Evolutionary conservation across 2,113 vertebrate species (phyloP).

Genomic region (Acanthochromis polyacanthus): DNA sequence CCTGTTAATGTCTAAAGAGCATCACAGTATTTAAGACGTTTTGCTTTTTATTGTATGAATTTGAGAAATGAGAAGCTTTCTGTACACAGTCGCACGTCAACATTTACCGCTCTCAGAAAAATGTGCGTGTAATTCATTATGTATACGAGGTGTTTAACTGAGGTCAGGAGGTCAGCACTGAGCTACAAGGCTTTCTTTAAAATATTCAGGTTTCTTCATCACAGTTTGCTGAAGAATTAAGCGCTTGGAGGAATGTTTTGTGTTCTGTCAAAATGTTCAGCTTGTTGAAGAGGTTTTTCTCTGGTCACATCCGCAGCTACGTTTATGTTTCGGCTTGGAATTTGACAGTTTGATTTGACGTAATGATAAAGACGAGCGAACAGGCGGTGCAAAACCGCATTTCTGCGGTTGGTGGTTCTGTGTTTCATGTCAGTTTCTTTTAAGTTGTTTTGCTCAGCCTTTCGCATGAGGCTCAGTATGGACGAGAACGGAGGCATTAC

Average conservation of each 20-base stretch:
- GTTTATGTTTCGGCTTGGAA: neutral
- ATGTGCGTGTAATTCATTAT: constrained; percentile 12
- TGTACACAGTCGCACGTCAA: neutral
- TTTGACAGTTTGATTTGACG: constrained; percentile 17
- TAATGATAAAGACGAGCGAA: constrained; percentile 27
- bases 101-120: neutral
- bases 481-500: constrained; percentile 29
- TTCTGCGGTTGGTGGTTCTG: constrained; percentile 20
- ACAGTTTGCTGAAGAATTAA: neutral
- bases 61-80: neutral
- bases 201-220: constrained; percentile 9
- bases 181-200: constrained; percentile 1
- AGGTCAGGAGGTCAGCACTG: constrained; percentile 8
- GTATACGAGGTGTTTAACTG: constrained; percentile 20
- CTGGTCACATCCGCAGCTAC: neutral
- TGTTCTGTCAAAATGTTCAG: too few relatives aligned
- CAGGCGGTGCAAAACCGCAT: neutral
- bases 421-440: constrained; percentile 37
- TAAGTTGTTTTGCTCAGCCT: constrained; percentile 7
- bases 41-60: constrained; percentile 2
- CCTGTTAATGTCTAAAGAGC: too few relatives aligned
- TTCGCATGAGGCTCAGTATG: constrained; percentile 15
- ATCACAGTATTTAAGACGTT: neutral
- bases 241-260: too few relatives aligned
- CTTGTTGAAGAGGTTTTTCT: too few relatives aligned